A percentile compares a stretch with the other conserved stretches of the same genome.
Evolutionary conservation across 2,113 vertebrate species (phyloP).

Genomic region (Sebastes schlegelii): DNA sequence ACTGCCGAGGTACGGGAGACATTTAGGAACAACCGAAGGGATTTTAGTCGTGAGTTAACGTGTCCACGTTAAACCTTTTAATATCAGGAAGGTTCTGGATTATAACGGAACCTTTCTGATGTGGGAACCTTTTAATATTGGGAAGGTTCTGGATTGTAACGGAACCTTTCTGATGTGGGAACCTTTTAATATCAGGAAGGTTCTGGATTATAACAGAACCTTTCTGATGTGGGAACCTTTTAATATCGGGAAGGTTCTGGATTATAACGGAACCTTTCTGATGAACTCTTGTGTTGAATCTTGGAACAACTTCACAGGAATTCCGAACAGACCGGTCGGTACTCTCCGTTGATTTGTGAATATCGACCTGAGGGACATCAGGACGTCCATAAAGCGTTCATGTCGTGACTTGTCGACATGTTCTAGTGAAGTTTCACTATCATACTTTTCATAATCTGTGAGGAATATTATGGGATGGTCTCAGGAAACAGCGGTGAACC

Average conservation of each 20-base stretch:
- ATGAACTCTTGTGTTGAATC: background rate
- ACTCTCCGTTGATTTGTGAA: background rate
- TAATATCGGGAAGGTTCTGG: background rate
- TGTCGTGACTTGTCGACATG: background rate
- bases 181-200: too few relatives aligned
- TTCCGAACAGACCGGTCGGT: background rate
- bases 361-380: background rate
- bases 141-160: too few relatives aligned
- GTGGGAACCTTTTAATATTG: too few relatives aligned
- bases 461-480: background rate
- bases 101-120: too few relatives aligned
- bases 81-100: too few relatives aligned
- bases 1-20: too few relatives aligned
- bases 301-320: background rate
- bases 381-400: background rate
- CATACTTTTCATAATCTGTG: too few relatives aligned
- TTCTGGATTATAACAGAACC: too few relatives aligned
- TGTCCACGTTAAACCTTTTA: too few relatives aligned
- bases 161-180: background rate
- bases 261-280: background rate
- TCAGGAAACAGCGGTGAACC: background rate
- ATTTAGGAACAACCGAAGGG: too few relatives aligned
- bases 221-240: background rate
- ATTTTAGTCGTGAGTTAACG: too few relatives aligned
- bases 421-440: background rate